Evolutionary conservation across 2,888 invertebrate genomes (phyloP), one percentile per base, ranked within the genome.

Genomic region (Cryptophagus acutangulus): DNA sequence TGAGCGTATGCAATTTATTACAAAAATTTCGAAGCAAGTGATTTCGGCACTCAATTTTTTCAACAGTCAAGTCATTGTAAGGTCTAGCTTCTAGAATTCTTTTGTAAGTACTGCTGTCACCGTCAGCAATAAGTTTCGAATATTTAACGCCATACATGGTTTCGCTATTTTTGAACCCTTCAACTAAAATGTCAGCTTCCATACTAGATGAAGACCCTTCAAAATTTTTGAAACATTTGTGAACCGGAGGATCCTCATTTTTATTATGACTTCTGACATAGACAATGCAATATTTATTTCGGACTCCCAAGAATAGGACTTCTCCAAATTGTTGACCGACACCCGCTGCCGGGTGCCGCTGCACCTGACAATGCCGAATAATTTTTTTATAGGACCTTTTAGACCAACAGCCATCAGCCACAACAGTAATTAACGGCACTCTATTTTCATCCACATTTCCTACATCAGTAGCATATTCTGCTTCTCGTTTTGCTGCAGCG

Each of bases 371-470:
- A 35, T 29, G 10, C 4, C 12, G 8, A 20, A 28, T 28, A 35
- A 28, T 35, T 3, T 5, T 20, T 26, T 26, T 26, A 35, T 35
- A 35, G 4, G 26, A 29, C 9, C 36, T 17, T 20, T 35, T 35
- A 3, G 36, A 17, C 36, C 36, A 35, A 18, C 20, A 35, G 5
- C 36, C 36, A 35, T 35, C 36, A 5, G 28, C 28, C 9, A 42
- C 34, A 5, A 42, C 40, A 20, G 42, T 18, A 2, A 42, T 17
- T 9, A 33, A 43, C 4, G 42, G 42, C 3, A 34, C 12, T 10
- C 41, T 40, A 42, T 25, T 2, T 34, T 41, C 24, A 33, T 42
- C 42, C 4, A 41, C 28, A 16, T 18, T 33, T n/a, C 39, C 42
- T n/a, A 15, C 12, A 34, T 31, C 13, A 13, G 20, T 20, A 4